A percentile compares a stretch with the other conserved stretches of the same genome.
Conservation (phyloP, 2,797 vertebrate genomes). For the Botia almorhae region DNA sequence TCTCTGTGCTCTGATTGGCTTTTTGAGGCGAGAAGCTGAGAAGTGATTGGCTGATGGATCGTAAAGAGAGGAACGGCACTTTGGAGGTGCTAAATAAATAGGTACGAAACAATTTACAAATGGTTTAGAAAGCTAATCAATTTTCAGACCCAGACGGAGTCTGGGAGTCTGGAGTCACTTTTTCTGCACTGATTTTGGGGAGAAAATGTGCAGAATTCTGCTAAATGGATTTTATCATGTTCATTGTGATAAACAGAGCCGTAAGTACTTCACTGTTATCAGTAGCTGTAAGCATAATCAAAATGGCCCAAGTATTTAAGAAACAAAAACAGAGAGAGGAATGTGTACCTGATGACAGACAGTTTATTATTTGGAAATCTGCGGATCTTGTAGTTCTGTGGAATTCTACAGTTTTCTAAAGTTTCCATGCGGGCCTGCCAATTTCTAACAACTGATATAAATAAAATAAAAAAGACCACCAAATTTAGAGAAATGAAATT, state of each 20-base stretch:
- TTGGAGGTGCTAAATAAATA: slow-evolving; percentile 71
- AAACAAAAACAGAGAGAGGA: neutral
- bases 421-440: slow-evolving; percentile 21
- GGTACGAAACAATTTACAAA: slow-evolving; percentile 18
- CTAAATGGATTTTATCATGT: neutral
- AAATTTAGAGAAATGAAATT: slow-evolving; percentile 54
- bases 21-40: slow-evolving; percentile 64
- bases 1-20: slow-evolving; percentile 69
- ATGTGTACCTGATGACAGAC: neutral
- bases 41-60: slow-evolving; percentile 64
- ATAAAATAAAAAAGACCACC: slow-evolving; percentile 47
- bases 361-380: neutral
- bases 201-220: neutral
- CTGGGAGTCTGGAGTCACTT: neutral
- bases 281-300: neutral
- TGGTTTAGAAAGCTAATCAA: slow-evolving; percentile 23
- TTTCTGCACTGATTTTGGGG: slow-evolving; percentile 12
- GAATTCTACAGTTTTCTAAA: neutral
- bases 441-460: slow-evolving; percentile 61
- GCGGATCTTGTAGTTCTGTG: neutral
- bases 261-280: neutral
- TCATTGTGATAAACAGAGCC: neutral
- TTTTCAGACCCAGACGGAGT: neutral
- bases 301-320: neutral
- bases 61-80: slow-evolving; percentile 63